Conservation (phyloP, 2,113 vertebrate genomes). For the mouse (Mus musculus) region GRCm39 chr14:27487501-27488000, state of each 20-base stretch:
- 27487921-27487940: background rate
- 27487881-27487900: slow-evolving; percentile 9
- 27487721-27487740: background rate
- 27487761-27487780: background rate
- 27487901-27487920: slow-evolving; percentile 61
- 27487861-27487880: background rate
- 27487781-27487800: background rate
- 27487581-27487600: slow-evolving; percentile 72
- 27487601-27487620: slow-evolving; percentile 56
- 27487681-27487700: slow-evolving; percentile 3
- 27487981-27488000: slow-evolving; percentile 50
- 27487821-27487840: background rate
- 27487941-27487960: slow-evolving; percentile 10
- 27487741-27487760: background rate
- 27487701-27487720: background rate
- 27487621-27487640: slow-evolving; percentile 15
- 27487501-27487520: slow-evolving; percentile 57
- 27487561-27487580: slow-evolving; percentile 49
- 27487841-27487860: slow-evolving; percentile 10
- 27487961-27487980: slow-evolving; percentile 52
- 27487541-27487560: slow-evolving; percentile 24
- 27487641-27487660: slow-evolving; percentile 53
- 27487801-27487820: background rate
- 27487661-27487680: background rate
- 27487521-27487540: slow-evolving; percentile 51